Base-by-base conservation (phyloP, 1,140 invertebrate species). In the Rhopalosiphum padi region DNA sequence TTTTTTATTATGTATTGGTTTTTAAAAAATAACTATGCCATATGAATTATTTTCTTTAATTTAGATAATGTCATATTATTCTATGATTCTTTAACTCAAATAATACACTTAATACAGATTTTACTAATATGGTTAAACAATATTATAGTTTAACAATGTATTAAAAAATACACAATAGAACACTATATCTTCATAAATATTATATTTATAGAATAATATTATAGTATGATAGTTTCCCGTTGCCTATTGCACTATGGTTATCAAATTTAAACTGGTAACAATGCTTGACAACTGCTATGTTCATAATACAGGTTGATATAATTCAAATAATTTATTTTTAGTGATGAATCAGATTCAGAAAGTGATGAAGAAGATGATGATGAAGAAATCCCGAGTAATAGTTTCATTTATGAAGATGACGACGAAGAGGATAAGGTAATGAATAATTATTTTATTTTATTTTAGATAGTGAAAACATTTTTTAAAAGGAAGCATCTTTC, bases 311-410 rank as follows among this genome's bases (percentile, higher is more conserved):
- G 1, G 15, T n/a, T n/a, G 30, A n/a, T 68, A n/a, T 30, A 60
- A 6, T 77, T 25, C 21, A 6, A 1, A 6, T 77, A 77, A 37
- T 87, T 48, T n/a, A 68, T 68, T 51, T 92, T 35, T 92, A 92
- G 91, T 83, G 91, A 91, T 43, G 55, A 77, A 35, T 91, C 90
- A 35, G 41, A 92, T 85, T 92, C 91, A 90, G 94, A 91, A 0
- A 91, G 94, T 41, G 94, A 94, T 18, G 94, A 96, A 83, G 95
- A 95, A 41, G 53, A 60, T 35, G 55, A 46, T 3, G 89, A 68
- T 43, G 88, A 90, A 22, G 85, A n/a, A 21, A 18, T 15, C 4
- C n/a, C 60, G 5, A n/a, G 15, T 18, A n/a, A 51, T 88, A 41
- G 86, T 35, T 48, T 88, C 48, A 1, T 48, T 5, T 30, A n/a